Percentiles rank a stretch among this genome's conserved stretches.
Conservation (phyloP, 1,140 invertebrate genomes). For the Leptonema lineaticorne region DNA sequence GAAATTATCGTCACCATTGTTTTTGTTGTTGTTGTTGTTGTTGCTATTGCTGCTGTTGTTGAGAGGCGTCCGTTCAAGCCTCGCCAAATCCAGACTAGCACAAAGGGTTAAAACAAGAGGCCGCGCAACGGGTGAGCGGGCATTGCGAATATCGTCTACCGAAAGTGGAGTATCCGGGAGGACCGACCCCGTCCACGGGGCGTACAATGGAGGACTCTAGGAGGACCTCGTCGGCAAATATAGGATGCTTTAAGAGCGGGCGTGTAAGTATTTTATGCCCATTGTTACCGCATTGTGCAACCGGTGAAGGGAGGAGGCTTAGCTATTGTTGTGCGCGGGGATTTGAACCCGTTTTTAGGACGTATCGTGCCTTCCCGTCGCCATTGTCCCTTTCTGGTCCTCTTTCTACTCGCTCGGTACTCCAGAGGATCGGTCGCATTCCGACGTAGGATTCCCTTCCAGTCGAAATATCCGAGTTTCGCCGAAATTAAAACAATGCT, state of each 20-base stretch:
- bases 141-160: too few relatives aligned
- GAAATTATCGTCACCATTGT: too few relatives aligned
- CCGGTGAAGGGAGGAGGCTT: too few relatives aligned
- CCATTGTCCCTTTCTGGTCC: background rate
- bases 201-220: background rate
- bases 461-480: background rate
- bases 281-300: conserved; percentile 41
- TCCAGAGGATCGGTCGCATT: background rate
- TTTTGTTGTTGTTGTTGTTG: too few relatives aligned
- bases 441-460: background rate
- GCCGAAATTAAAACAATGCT: conserved; percentile 8
- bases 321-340: conserved; percentile 38
- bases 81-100: conserved; percentile 15
- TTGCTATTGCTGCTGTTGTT: conserved; percentile 15
- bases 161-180: too few relatives aligned
- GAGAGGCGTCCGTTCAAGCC: conserved; percentile 18
- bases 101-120: conserved; percentile 25
- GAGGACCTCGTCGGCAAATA: conserved; percentile 3
- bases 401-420: background rate
- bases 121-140: conserved; percentile 3
- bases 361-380: conserved; percentile 7
- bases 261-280: conserved; percentile 37
- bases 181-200: background rate
- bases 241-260: conserved; percentile 30
- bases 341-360: conserved; percentile 40